Evolutionary conservation across 2,113 vertebrate species (phyloP).

Genomic region (Oryzias melastigma): DNA sequence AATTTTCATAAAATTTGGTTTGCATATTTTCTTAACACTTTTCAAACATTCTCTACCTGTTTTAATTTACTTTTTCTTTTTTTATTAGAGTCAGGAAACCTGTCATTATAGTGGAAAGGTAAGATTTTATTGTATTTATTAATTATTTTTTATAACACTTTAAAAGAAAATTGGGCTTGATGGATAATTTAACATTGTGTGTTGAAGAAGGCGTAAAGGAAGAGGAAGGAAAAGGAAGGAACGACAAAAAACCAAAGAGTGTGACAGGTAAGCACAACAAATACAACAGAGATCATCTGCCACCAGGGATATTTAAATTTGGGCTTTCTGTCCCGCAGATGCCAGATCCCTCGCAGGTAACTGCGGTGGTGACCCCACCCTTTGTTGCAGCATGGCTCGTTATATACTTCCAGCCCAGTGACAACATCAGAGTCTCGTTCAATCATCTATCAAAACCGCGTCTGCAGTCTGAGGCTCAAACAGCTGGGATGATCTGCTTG

Average conservation of each 20-base stretch:
- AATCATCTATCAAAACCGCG: constrained; percentile 53
- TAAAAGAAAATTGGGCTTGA: background rate
- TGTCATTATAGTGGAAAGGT: constrained; percentile 70
- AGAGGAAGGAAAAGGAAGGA: constrained; percentile 77
- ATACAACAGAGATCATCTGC: background rate
- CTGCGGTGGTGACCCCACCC: constrained; percentile 43
- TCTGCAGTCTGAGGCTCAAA: constrained; percentile 56
- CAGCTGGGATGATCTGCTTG: constrained; percentile 55
- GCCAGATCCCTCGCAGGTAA: constrained; percentile 81
- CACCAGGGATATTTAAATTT: background rate
- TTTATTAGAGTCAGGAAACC: constrained; percentile 71
- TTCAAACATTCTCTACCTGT: background rate
- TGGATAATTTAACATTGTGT: constrained; percentile 2
- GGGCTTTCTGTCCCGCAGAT: constrained; percentile 56
- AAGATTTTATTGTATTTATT: constrained; percentile 14
- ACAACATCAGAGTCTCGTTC: constrained; percentile 57
- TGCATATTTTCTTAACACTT: background rate
- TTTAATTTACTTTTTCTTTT: constrained; percentile 33
- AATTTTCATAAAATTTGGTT: constrained; percentile 18
- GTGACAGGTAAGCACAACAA: constrained; percentile 65
- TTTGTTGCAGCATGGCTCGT: constrained; percentile 52
- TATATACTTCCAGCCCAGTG: constrained; percentile 66
- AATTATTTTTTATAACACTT: background rate
- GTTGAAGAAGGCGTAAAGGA: constrained; percentile 69
- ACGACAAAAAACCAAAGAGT: constrained; percentile 73